Evolutionary conservation across 2,113 vertebrate species (phyloP), one percentile per base, ranked within the genome.

Genomic region (Oreochromis spilurus): DNA sequence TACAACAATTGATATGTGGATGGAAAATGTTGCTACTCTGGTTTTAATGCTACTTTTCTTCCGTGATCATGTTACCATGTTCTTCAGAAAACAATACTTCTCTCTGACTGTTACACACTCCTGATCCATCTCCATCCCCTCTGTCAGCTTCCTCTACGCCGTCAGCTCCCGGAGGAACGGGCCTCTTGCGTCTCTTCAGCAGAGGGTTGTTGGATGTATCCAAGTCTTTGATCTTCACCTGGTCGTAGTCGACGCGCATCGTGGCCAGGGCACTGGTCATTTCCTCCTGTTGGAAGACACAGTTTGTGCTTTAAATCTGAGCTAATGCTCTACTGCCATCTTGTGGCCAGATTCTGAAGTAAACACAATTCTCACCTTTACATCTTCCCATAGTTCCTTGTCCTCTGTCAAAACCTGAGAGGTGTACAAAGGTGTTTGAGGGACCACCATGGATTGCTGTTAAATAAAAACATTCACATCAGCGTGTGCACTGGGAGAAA

Each of bases 141-240:
- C 53, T 70, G 16, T 54, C 81, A 16, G 58, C 78, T 1, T 81
- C 87, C 43, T 84, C 96, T 77, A 94, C 93, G 3, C 58, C 5
- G n/a, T 94, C 79, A 4, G 95, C 84, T 54, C 53, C 93, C 26
- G 31, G 87, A 5, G 92, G 92, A 13, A 40, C 88, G 43, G 97
- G 97, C 90, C 97, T 98, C 96, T 98, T 98, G 60, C 98, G 97
- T 75, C 99, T 97, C 94, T 99, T 98, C 86, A 99, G 97, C 57
- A 99, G 97, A 26, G 97, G 97, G 92, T 99, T 99, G 96, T 97
- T 99, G 90, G 98, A 99, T 1, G 97, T 97, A 95, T 99, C 98
- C 95, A 99, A 94, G 94, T 99, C 98, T 94, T 99, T 99, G 93
- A 99, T 99, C 95, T 97, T 99, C 93, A 99, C 98, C 95, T 99